Evolutionary conservation across 2,888 invertebrate species (phyloP).

Genomic region (Brenthis ino): DNA sequence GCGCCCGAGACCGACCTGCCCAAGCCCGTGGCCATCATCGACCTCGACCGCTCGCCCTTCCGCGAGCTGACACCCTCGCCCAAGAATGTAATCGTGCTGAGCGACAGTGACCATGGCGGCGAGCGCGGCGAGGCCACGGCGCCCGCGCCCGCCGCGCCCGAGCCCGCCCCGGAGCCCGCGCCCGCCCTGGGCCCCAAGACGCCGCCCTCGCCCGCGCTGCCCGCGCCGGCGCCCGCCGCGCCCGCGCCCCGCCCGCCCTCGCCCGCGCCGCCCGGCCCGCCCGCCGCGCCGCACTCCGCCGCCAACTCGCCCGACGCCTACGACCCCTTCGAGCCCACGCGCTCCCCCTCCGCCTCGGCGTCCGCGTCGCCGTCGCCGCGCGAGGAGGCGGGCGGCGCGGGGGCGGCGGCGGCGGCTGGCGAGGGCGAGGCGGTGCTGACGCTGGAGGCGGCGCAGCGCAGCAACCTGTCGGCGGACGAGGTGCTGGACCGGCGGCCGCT

Average conservation of each 20-base stretch:
- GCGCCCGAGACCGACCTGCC: slow-evolving; percentile 44
- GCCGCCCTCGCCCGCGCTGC: slow-evolving; percentile 7
- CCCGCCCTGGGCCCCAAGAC: slow-evolving; percentile 40
- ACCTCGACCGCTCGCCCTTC: slow-evolving; percentile 92
- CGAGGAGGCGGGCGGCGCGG: slow-evolving; percentile 70
- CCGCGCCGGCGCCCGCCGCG: slow-evolving; percentile 67
- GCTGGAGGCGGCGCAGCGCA: slow-evolving; percentile 76
- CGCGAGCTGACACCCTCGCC: slow-evolving; percentile 91
- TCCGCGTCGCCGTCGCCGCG: slow-evolving; percentile 73
- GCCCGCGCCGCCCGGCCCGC: slow-evolving; percentile 75
- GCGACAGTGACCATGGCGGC: slow-evolving; percentile 88
- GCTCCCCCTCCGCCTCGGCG: slow-evolving; percentile 85
- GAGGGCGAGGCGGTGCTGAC: slow-evolving; percentile 54
- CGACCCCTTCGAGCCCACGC: slow-evolving; percentile 95
- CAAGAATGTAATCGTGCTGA: slow-evolving; percentile 90
- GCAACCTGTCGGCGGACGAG: slow-evolving; percentile 75
- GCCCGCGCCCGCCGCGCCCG: slow-evolving; percentile 48
- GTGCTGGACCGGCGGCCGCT: slow-evolving; percentile 73
- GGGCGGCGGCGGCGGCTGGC: slow-evolving; percentile 47
- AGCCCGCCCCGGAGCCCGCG: slow-evolving; percentile 46
- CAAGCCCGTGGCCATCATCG: slow-evolving; percentile 92
- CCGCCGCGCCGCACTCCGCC: slow-evolving; percentile 74
- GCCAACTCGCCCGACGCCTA: slow-evolving; percentile 89
- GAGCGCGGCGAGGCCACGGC: slow-evolving; percentile 56
- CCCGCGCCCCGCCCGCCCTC: slow-evolving; percentile 36